A percentile compares a stretch with the other conserved stretches of the same genome.
Evolutionary conservation across 2,113 vertebrate species (phyloP).

Genomic region (Cyanoderma ruficeps): DNA sequence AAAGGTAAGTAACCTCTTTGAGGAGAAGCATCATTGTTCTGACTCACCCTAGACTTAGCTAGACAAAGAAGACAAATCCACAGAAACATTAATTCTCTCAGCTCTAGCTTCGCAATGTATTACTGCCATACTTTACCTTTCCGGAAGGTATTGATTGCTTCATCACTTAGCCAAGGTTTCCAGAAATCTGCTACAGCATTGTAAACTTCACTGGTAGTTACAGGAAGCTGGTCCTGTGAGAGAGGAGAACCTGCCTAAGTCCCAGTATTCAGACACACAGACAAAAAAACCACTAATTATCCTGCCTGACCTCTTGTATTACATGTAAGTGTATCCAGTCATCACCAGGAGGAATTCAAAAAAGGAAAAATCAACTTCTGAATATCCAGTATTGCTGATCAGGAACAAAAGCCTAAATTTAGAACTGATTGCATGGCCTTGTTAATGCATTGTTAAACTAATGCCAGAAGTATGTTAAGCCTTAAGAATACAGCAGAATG

Average conservation of each 20-base stretch:
- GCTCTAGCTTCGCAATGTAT: neutral
- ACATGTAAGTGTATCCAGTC: neutral
- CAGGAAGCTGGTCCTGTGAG: constrained; percentile 88
- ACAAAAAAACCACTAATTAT: neutral
- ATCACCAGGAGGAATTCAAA: neutral
- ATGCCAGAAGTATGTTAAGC: neutral
- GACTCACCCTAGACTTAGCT: neutral
- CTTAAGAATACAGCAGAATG: neutral
- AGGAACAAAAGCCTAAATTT: neutral
- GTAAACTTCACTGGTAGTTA: constrained; percentile 82
- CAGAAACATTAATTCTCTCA: neutral
- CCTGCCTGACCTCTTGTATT: neutral
- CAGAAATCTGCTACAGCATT: constrained; percentile 86
- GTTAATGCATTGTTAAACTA: neutral
- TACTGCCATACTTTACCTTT: constrained; percentile 76
- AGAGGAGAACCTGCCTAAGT: constrained; percentile 4
- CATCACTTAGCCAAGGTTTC: constrained; percentile 85
- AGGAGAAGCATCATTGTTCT: neutral
- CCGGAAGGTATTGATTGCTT: constrained; percentile 83
- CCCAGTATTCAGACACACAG: neutral
- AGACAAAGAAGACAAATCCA: neutral
- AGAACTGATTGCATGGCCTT: neutral
- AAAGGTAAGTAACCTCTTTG: neutral
- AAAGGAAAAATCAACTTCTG: neutral
- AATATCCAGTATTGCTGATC: neutral